Evolutionary conservation across 2,113 vertebrate genomes (phyloP).

Genomic region (Myrmophylax atrothorax): DNA sequence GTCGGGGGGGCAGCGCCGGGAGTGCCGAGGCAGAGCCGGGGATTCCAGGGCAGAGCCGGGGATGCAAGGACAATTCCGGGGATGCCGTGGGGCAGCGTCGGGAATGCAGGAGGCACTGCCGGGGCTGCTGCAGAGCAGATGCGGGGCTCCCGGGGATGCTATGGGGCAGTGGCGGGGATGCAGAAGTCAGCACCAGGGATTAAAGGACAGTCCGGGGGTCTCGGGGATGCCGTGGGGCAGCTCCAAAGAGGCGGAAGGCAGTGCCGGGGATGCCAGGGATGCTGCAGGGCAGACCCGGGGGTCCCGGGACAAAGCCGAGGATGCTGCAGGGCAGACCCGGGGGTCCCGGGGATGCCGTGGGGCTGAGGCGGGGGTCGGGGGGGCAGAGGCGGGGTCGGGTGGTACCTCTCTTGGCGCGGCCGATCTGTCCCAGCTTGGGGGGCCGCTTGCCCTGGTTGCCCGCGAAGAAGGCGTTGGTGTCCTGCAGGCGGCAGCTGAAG

Average conservation of each 20-base stretch:
- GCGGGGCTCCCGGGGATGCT: neutral
- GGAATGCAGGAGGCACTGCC: neutral
- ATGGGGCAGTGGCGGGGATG: neutral
- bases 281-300: neutral
- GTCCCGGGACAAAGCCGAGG: neutral
- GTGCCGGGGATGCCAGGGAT: neutral
- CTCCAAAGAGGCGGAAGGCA: neutral
- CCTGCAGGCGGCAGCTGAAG: slow-evolving; percentile 98
- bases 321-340: neutral
- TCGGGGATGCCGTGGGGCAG: neutral
- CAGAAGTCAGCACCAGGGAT: neutral
- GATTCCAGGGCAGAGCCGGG: neutral
- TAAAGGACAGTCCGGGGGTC: neutral
- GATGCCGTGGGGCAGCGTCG: neutral
- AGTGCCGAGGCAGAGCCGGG: neutral
- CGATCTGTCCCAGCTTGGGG: slow-evolving; percentile 96
- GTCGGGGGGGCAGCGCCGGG: neutral
- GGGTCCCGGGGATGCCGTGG: neutral
- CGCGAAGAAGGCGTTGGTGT: slow-evolving; percentile 93
- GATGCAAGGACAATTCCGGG: neutral
- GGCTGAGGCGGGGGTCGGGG: neutral
- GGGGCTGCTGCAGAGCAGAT: neutral
- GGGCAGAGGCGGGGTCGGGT: neutral
- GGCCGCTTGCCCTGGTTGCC: slow-evolving; percentile 94
- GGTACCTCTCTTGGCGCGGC: slow-evolving; percentile 95